Evolutionary conservation across 23 tunicate genomes (phyloP), one percentile per base, ranked within the genome.

Genomic region (Halocynthia aurantium): DNA sequence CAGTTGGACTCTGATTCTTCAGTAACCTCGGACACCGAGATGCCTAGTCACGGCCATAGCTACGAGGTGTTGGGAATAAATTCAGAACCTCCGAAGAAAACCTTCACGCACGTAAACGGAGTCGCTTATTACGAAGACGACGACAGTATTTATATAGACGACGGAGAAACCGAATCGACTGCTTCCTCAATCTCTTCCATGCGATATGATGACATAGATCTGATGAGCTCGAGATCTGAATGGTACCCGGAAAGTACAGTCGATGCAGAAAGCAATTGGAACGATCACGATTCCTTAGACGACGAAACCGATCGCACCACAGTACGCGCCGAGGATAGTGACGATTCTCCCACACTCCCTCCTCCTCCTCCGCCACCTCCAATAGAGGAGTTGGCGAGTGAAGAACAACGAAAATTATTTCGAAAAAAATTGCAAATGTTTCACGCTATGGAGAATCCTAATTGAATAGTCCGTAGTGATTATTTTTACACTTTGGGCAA

Each of bases 151-250:
- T 31, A 31, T 31, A 31, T 31, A 18, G 15, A 8, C n/a, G 50
- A 53, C 6, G 78, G 56, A 18, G 78, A 54, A 54, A 22, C 22
- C n/a, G 22, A 40, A 21, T 63, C 83, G 4, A 71, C 78, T 21
- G 83, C 52, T 40, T 82, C 86, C 10, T 6, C 81, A 31, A 86
- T 82, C 5, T 87, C 93, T 7, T 77, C 93, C 49, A 76, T 87
- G 78, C 53, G 80, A 12, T 83, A 80, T 8, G 71, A 75, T 2
- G 51, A 83, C 73, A 82, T 51, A 9, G 83, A 82, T 13, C 0
- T 74, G 55, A 62, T 8, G 71, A 82, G 49, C 52, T 71, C 72
- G 80, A 56, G 70, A 61, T 71, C 44, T 12, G 78, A 74, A 22
- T 19, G 55, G 10, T 74, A 74, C 63, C 64, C 78, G 8, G 55